These are phyloP conservation scores for Nothobranchius kuhntae DNA, from an alignment of 2,113 vertebrate genomes.

Conservation along the genomic window DNA sequence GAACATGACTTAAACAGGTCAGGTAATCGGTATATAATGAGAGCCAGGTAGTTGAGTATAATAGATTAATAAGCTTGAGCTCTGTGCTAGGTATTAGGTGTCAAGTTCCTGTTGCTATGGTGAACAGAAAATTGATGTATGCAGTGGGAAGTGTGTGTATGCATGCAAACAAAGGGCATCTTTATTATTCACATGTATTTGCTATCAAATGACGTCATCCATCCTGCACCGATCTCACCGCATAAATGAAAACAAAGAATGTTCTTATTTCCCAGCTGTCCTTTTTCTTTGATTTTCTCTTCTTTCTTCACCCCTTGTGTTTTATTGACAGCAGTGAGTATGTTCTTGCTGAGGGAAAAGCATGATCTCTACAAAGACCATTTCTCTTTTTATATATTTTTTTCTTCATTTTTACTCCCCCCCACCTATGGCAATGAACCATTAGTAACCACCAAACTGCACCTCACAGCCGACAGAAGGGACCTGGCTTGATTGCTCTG, in stretches of 20 bases:
- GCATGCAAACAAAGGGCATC: background rate
- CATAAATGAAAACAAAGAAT: background rate
- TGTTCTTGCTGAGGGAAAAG: constrained; percentile 46
- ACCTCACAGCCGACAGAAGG: constrained; percentile 38
- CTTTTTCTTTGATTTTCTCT: constrained; percentile 20
- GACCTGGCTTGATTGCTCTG: constrained; percentile 35
- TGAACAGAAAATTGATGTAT: constrained; percentile 18
- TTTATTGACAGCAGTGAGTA: constrained; percentile 31
- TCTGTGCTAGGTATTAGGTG: constrained; percentile 1
- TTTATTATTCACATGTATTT: background rate
- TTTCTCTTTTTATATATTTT: constrained; percentile 5
- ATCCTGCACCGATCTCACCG: background rate
- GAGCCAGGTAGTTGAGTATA: constrained; percentile 37
- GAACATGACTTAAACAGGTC: constrained; percentile 26
- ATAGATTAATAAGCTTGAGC: constrained; percentile 43
- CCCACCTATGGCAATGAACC: constrained; percentile 47
- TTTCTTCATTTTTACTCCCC: constrained; percentile 19
- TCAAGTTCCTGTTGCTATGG: constrained; percentile 33
- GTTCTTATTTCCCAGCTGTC: constrained; percentile 21
- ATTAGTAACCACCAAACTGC: constrained; percentile 45
- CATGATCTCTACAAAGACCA: constrained; percentile 43
- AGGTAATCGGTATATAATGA: constrained; percentile 45
- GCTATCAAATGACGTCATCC: constrained; percentile 16
- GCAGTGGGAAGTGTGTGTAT: background rate
- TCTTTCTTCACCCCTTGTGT: constrained; percentile 4